Percentiles rank a stretch among this genome's conserved stretches.
Evolutionary conservation across 2,888 invertebrate genomes (phyloP).

Genomic region (Drosophila kuntzei): DNA sequence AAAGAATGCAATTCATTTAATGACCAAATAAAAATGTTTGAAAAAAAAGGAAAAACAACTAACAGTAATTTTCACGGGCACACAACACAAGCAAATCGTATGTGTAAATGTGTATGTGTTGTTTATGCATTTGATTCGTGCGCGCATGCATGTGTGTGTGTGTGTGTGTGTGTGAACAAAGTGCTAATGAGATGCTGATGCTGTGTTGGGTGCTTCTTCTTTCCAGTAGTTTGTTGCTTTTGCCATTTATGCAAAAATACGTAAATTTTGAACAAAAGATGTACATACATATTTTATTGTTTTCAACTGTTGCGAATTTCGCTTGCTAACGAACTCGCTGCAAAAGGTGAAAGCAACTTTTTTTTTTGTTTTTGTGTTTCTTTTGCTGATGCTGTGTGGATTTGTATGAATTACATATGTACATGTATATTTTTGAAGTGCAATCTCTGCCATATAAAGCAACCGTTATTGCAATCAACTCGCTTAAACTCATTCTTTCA

Average conservation of each 20-base stretch:
- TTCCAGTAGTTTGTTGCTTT: conserved; percentile 69
- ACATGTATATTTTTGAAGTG: conserved; percentile 39
- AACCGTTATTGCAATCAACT: conserved; percentile 61
- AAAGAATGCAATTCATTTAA: conserved; percentile 66
- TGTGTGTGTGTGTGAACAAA: conserved; percentile 50
- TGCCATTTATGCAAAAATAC: conserved; percentile 78
- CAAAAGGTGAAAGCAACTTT: conserved; percentile 77
- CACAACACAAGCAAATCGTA: conserved; percentile 31
- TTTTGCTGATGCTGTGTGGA: conserved; percentile 37
- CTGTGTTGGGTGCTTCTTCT: conserved; percentile 41
- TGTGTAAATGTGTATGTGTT: conserved; percentile 24
- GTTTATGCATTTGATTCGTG: conserved; percentile 32
- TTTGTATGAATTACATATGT: conserved; percentile 35
- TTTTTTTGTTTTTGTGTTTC: conserved; percentile 20
- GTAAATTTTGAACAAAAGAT: conserved; percentile 75
- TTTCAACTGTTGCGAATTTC: conserved; percentile 61
- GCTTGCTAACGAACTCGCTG: conserved; percentile 55
- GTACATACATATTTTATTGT: conserved; percentile 62
- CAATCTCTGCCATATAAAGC: conserved; percentile 42
- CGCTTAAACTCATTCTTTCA: conserved; percentile 33
- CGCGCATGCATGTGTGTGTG: background rate
- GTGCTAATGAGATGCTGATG: conserved; percentile 75
- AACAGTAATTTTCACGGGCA: conserved; percentile 79
- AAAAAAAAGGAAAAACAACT: conserved; percentile 42
- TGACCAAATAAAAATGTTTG: conserved; percentile 41